Evolutionary conservation across 2,113 vertebrate genomes (phyloP).

Genomic region (Melanotaenia duboulayi): DNA sequence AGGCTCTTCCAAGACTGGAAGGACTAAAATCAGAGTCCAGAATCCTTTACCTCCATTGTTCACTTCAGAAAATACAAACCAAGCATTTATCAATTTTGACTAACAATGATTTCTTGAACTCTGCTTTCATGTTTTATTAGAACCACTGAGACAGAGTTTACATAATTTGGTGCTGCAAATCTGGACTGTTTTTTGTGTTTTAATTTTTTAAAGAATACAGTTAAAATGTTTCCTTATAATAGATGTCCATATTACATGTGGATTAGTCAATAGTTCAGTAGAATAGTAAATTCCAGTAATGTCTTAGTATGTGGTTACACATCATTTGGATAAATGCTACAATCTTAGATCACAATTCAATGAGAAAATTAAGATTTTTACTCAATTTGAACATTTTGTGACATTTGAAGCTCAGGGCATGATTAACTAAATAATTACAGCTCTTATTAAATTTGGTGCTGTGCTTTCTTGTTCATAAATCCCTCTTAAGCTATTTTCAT

Average conservation of each 20-base stretch:
- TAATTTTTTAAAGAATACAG: background rate
- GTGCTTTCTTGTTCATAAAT: constrained; percentile 11
- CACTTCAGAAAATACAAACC: background rate
- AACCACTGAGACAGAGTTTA: background rate
- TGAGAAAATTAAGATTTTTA: background rate
- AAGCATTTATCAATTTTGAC: background rate
- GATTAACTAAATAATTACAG: constrained; percentile 12
- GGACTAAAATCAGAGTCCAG: constrained; percentile 52
- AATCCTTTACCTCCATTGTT: constrained; percentile 49
- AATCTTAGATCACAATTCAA: background rate
- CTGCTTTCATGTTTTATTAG: background rate
- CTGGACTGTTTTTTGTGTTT: background rate
- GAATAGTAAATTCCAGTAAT: background rate
- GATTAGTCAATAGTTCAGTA: background rate
- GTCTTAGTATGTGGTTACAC: background rate
- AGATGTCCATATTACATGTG: too few species aligned
- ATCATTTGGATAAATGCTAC: background rate
- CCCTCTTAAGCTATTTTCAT: constrained; percentile 1
- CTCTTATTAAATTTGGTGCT: constrained; percentile 14
- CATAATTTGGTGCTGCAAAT: background rate
- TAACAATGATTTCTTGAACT: background rate
- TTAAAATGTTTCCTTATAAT: too few species aligned
- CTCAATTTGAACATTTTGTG: background rate
- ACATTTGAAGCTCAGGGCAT: background rate
- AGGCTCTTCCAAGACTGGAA: constrained; percentile 60